A percentile compares a stretch with the other conserved stretches of the same genome.
Evolutionary conservation across 2,797 vertebrate genomes (phyloP).

Genomic region (Cheirogaleus major): DNA sequence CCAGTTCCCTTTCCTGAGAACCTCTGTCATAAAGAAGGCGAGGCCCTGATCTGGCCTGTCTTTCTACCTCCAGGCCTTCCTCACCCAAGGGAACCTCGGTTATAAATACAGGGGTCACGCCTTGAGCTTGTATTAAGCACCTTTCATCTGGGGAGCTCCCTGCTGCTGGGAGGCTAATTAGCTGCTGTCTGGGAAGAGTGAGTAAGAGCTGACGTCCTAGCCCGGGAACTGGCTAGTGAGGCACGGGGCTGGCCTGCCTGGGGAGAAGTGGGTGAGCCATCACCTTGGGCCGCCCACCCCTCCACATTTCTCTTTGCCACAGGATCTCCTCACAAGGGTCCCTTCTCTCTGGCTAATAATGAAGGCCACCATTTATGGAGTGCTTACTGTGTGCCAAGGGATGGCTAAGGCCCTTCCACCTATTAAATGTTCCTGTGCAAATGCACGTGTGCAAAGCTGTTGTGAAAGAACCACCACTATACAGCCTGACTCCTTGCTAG

Average conservation of each 20-base stretch:
- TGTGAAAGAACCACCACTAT: background rate
- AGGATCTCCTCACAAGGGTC: background rate
- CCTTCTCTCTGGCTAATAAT: background rate
- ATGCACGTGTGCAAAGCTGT: background rate
- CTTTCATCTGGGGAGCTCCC: slow-evolving; percentile 77
- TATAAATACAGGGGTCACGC: slow-evolving; percentile 73
- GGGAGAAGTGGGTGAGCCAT: background rate
- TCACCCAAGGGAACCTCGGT: slow-evolving; percentile 64
- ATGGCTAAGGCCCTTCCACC: background rate
- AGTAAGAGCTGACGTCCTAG: slow-evolving; percentile 47
- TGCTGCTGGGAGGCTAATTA: slow-evolving; percentile 69
- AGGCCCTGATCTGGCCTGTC: slow-evolving; percentile 68
- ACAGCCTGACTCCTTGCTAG: background rate
- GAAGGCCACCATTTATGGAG: background rate
- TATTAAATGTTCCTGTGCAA: background rate
- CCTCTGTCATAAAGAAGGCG: slow-evolving; percentile 72
- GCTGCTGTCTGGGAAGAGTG: slow-evolving; percentile 61
- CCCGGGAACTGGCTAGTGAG: background rate
- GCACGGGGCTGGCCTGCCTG: background rate
- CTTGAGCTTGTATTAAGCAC: slow-evolving; percentile 48
- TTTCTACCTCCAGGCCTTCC: slow-evolving; percentile 51
- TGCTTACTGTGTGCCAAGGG: background rate
- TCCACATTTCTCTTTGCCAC: background rate
- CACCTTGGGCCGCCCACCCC: background rate
- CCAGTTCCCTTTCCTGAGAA: slow-evolving; percentile 74